Evolutionary conservation across 2,113 vertebrate species (phyloP).

Genomic region (Amblyopsis rosae): DNA sequence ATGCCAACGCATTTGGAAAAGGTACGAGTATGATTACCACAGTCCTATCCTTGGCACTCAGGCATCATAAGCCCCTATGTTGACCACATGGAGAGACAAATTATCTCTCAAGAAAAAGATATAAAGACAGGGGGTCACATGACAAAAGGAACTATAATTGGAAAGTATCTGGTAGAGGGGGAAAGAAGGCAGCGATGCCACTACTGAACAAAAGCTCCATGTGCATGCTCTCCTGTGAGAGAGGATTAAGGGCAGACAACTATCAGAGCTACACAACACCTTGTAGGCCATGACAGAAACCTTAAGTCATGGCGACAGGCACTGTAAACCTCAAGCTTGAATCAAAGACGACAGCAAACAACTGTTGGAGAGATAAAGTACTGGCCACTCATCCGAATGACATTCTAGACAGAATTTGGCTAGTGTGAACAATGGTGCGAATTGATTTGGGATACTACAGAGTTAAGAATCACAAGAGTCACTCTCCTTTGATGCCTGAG

Average conservation of each 20-base stretch:
- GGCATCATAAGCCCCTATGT: background rate
- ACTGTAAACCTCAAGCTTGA: background rate
- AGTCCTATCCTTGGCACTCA: too few relatives aligned
- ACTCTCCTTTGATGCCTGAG: too few relatives aligned
- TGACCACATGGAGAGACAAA: background rate
- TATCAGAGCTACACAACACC: conserved; percentile 23
- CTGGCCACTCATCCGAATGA: background rate
- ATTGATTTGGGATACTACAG: too few relatives aligned
- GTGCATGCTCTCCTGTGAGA: conserved; percentile 5
- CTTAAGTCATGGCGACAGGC: too few relatives aligned
- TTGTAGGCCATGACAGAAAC: conserved; percentile 20
- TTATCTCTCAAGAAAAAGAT: background rate
- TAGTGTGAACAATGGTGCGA: too few relatives aligned
- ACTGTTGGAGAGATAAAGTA: background rate
- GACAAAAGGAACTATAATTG: background rate
- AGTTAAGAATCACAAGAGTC: too few relatives aligned
- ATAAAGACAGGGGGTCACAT: too few relatives aligned
- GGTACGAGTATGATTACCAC: too few relatives aligned
- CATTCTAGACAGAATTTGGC: too few relatives aligned
- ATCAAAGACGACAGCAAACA: conserved; percentile 27
- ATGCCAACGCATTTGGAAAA: too few relatives aligned
- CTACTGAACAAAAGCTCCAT: conserved; percentile 7
- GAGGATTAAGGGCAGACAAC: conserved; percentile 12
- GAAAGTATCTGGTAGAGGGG: background rate
- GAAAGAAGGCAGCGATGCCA: conserved; percentile 3